phyloP scores from a whole-genome alignment of 2,113 vertebrate genomes.

The Perca fluviatilis region DNA sequence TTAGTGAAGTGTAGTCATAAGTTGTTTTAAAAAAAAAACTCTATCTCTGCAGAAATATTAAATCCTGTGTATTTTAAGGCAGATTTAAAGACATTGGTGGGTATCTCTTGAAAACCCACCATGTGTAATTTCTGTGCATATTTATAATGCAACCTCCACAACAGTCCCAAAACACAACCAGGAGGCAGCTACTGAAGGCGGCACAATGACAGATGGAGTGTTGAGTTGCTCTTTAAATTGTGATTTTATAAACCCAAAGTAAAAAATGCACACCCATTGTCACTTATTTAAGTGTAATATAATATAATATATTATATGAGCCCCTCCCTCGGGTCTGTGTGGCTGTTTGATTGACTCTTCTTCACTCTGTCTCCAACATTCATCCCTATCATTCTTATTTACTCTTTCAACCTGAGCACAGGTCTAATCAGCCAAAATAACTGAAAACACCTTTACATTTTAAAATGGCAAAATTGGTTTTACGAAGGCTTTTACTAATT shows the following conservation, averaged over 20 bases:
- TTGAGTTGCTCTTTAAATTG: background rate
- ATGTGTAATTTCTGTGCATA: background rate
- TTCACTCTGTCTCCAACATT: background rate
- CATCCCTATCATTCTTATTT: background rate
- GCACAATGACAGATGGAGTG: background rate
- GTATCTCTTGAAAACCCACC: background rate
- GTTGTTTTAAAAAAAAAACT: background rate
- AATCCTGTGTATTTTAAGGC: background rate
- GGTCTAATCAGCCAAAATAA: background rate
- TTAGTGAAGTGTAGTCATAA: no score
- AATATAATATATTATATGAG: no score
- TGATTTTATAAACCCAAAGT: background rate
- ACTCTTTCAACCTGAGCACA: background rate
- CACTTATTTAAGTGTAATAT: no score
- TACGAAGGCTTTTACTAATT: no score
- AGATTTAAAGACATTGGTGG: background rate
- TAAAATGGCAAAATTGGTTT: no score
- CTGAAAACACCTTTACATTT: no score
- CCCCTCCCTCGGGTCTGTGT: no score
- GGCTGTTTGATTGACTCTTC: background rate
- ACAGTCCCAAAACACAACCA: background rate
- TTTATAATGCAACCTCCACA: background rate
- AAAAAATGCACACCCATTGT: background rate
- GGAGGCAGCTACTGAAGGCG: background rate
- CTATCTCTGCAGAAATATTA: background rate